These are phyloP conservation scores for Psilopogon haemacephalus DNA, from an alignment of 2,113 vertebrate species.

Conservation along the genomic window DNA sequence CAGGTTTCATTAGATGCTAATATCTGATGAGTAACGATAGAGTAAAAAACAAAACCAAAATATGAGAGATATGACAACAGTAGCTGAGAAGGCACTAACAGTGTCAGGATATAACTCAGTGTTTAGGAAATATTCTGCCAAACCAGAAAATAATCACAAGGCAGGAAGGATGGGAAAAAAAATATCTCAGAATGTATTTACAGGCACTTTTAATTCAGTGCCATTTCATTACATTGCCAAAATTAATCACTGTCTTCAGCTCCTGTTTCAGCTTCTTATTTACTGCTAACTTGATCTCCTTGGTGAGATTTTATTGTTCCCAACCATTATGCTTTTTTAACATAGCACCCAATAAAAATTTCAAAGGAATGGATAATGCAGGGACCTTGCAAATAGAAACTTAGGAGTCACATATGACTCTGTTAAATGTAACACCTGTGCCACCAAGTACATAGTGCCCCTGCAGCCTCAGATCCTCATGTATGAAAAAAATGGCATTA, in stretches of 20 bases:
- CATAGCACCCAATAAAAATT: not conserved
- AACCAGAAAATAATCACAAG: not conserved
- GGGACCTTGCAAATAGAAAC: not conserved
- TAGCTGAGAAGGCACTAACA: not conserved
- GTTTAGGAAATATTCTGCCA: not conserved
- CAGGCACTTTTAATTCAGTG: conserved; percentile 4
- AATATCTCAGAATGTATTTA: conserved; percentile 2
- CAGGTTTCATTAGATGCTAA: not conserved
- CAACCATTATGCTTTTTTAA: conserved; percentile 12
- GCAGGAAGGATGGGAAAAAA: not conserved
- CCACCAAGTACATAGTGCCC: no score
- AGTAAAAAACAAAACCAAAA: fast-evolving
- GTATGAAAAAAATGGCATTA: no score
- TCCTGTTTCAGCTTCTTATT: conserved; percentile 40
- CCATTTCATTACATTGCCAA: conserved; percentile 15
- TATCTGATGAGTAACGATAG: not conserved
- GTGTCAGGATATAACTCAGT: not conserved
- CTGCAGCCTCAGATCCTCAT: no score
- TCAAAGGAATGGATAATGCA: conserved; percentile 7
- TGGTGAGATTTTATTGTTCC: conserved; percentile 33
- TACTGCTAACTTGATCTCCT: conserved; percentile 29
- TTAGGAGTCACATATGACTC: not conserved
- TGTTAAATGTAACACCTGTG: not conserved
- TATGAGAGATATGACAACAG: not conserved
- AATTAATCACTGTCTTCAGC: conserved; percentile 53